Conservation (phyloP, 2,888 invertebrate genomes). For the Netelia fuscicornis region DNA sequence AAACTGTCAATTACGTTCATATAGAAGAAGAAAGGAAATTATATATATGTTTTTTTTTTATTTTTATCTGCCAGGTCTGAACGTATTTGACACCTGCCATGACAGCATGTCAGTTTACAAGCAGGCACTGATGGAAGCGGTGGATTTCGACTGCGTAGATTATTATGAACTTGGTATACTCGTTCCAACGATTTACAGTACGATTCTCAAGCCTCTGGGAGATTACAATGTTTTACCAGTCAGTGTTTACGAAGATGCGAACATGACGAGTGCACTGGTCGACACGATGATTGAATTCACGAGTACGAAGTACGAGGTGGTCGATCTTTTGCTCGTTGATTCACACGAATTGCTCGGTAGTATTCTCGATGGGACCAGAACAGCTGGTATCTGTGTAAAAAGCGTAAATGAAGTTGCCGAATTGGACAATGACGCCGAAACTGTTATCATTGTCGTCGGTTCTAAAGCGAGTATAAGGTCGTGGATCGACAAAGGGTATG, state of each 20-base stretch:
- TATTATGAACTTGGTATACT: slow-evolving; percentile 80
- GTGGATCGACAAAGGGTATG: slow-evolving; percentile 76
- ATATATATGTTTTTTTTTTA: background rate
- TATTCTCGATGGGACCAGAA: slow-evolving; percentile 75
- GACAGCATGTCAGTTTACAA: slow-evolving; percentile 80
- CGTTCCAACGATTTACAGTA: slow-evolving; percentile 74
- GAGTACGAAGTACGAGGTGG: slow-evolving; percentile 74
- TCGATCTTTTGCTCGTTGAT: slow-evolving; percentile 77
- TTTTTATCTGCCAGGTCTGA: slow-evolving; percentile 76
- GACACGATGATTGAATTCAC: slow-evolving; percentile 78
- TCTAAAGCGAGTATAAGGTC: slow-evolving; percentile 74
- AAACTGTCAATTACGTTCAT: background rate
- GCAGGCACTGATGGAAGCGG: slow-evolving; percentile 76
- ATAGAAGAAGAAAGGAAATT: background rate
- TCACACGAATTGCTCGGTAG: slow-evolving; percentile 70
- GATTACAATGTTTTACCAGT: slow-evolving; percentile 78
- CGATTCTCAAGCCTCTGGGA: slow-evolving; percentile 76
- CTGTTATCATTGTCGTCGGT: slow-evolving; percentile 77
- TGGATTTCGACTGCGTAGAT: slow-evolving; percentile 78
- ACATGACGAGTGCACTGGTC: slow-evolving; percentile 77
- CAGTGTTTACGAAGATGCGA: slow-evolving; percentile 76
- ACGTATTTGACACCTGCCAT: slow-evolving; percentile 82
- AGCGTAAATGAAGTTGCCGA: slow-evolving; percentile 70
- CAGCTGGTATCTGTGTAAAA: slow-evolving; percentile 80
- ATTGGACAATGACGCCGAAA: slow-evolving; percentile 73